Percentiles rank a stretch among this genome's conserved stretches.
These are phyloP conservation scores for Tipula vernalis DNA, from an alignment of 2,888 invertebrate genomes.

Conservation along the genomic window DNA sequence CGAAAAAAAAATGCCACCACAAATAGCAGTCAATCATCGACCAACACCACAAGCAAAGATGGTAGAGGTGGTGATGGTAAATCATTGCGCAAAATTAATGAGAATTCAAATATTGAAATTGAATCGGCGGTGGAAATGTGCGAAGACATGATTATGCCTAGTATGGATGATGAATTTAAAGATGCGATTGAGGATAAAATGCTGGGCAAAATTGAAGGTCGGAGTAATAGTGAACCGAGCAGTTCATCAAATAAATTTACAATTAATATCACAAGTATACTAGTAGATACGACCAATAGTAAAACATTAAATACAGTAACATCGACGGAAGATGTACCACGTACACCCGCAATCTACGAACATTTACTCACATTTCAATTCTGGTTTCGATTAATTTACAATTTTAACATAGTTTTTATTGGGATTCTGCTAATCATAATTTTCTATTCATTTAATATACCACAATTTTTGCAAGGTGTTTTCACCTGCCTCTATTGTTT, in stretches of 20 bases:
- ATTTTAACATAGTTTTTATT: neutral
- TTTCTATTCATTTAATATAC: constrained; percentile 19
- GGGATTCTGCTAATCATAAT: constrained; percentile 11
- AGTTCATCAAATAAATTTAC: neutral
- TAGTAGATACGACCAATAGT: neutral
- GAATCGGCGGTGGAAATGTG: constrained; percentile 34
- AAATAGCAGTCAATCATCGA: constrained; percentile 9
- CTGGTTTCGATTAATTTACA: neutral
- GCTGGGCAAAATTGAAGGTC: neutral
- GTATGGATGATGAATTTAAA: neutral
- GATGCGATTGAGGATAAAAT: neutral
- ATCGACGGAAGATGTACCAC: neutral
- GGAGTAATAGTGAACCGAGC: neutral
- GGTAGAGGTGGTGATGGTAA: neutral
- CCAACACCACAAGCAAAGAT: neutral
- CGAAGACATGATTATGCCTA: constrained; percentile 28
- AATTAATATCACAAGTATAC: neutral
- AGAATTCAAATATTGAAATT: constrained; percentile 23
- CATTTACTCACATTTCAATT: neutral
- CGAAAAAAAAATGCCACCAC: constrained; percentile 19
- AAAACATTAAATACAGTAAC: neutral
- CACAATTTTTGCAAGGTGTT: constrained; percentile 30
- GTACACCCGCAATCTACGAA: neutral
- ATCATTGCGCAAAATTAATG: constrained; percentile 12
- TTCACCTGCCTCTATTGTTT: constrained; percentile 27